Conservation (phyloP, 2,888 invertebrate genomes). For the Agrilus biguttatus region DNA sequence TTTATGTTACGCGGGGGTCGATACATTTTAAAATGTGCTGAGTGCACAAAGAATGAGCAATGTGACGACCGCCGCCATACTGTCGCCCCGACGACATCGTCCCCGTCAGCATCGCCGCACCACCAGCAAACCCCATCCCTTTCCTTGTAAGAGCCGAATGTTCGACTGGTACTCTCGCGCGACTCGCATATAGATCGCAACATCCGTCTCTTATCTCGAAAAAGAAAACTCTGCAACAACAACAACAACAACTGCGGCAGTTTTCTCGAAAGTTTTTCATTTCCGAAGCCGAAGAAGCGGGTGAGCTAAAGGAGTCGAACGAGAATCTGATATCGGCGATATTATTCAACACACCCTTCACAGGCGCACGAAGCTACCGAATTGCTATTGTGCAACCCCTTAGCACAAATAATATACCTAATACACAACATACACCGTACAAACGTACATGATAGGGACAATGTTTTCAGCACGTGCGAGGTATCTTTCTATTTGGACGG, state of each 20-base stretch:
- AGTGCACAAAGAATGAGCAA: constrained; percentile 34
- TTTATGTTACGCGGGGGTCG: constrained; percentile 21
- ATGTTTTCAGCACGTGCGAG: too few species aligned
- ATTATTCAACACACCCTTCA: constrained; percentile 9
- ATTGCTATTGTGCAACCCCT: neutral
- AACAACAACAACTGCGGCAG: constrained; percentile 23
- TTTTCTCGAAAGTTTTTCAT: constrained; percentile 26
- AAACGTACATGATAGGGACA: too few species aligned
- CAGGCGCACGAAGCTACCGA: constrained; percentile 5
- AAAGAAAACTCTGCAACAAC: constrained; percentile 28
- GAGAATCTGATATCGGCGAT: constrained; percentile 20
- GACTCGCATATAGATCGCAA: constrained; percentile 28
- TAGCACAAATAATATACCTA: too few species aligned
- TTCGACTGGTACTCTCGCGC: constrained; percentile 22
- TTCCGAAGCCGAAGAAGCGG: constrained; percentile 16
- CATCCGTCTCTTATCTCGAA: constrained; percentile 27
- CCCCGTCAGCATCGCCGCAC: neutral
- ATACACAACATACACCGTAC: too few species aligned
- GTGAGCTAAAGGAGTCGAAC: too few species aligned
- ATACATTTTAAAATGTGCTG: constrained; percentile 36
- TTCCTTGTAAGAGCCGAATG: too few species aligned
- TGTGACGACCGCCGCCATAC: constrained; percentile 33
- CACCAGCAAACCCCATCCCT: neutral
- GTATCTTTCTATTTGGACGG: too few species aligned
- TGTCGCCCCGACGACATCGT: constrained; percentile 23